Evolutionary conservation across 2,888 invertebrate species (phyloP).

Genomic region (Cephus sareptanus): DNA sequence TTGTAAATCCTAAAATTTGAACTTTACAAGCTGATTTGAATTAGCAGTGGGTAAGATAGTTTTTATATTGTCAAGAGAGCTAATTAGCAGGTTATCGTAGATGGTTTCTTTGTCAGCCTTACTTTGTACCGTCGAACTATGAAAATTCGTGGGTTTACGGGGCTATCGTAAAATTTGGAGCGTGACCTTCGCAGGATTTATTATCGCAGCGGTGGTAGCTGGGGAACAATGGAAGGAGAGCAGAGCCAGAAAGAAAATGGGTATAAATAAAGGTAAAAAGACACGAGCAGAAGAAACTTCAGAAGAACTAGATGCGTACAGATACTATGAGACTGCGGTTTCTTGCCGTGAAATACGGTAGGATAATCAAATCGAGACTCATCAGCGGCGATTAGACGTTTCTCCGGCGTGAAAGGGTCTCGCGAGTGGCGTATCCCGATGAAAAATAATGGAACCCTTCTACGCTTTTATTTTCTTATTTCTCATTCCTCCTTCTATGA

Average conservation of each 20-base stretch:
- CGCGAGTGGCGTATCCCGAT: neutral
- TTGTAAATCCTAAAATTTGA: neutral
- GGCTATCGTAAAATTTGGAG: slow-evolving; percentile 6
- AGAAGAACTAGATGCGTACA: neutral
- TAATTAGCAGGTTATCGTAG: slow-evolving; percentile 24
- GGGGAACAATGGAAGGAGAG: neutral
- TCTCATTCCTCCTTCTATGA: neutral
- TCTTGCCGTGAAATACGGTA: neutral
- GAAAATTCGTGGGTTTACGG: neutral
- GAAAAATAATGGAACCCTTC: neutral
- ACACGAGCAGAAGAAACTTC: neutral
- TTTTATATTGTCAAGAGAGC: slow-evolving; percentile 18
- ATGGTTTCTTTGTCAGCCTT: slow-evolving; percentile 29
- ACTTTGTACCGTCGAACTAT: slow-evolving; percentile 17
- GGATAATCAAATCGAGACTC: neutral
- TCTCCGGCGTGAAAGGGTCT: neutral
- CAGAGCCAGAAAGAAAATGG: neutral
- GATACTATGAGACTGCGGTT: neutral
- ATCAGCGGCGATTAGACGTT: neutral
- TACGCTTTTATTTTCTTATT: neutral
- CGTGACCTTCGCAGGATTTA: neutral
- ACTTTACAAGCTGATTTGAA: neutral
- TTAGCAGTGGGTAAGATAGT: neutral
- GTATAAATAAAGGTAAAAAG: neutral
- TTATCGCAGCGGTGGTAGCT: neutral